A percentile compares a stretch with the other conserved stretches of the same genome.
Evolutionary conservation across 2,888 invertebrate genomes (phyloP).

Genomic region (Chironomus riparius): DNA sequence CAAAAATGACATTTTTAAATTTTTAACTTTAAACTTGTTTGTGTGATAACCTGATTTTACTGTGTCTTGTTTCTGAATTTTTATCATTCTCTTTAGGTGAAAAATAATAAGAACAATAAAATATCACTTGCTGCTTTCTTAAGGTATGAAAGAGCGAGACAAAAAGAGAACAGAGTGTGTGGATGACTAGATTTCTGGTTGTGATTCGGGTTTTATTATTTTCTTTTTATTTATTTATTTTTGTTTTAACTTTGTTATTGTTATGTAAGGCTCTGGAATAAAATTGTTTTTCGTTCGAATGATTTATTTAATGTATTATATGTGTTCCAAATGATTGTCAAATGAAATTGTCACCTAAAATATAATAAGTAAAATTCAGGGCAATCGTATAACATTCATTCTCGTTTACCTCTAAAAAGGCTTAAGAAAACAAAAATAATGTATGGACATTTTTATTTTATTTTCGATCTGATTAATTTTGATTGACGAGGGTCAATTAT

Average conservation of each 20-base stretch:
- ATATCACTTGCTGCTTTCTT: constrained; percentile 23
- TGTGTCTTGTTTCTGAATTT: neutral
- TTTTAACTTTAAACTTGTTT: constrained; percentile 11
- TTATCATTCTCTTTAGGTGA: constrained; percentile 11
- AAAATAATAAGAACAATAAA: constrained; percentile 13
- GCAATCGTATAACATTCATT: constrained; percentile 2
- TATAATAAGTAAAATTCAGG: constrained; percentile 4
- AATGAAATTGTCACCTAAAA: neutral
- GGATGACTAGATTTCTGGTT: constrained; percentile 24
- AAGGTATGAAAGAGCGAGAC: too few relatives aligned
- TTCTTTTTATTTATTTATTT: neutral
- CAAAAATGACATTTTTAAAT: neutral
- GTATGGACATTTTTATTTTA: neutral
- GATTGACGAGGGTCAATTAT: constrained; percentile 26
- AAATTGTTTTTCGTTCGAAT: neutral
- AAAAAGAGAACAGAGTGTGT: neutral
- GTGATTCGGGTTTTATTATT: too few relatives aligned
- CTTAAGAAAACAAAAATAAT: neutral
- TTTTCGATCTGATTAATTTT: constrained; percentile 16
- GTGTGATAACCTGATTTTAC: constrained; percentile 22
- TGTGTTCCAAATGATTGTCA: neutral
- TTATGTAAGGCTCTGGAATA: constrained; percentile 5
- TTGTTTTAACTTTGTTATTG: neutral
- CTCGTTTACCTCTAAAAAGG: too few relatives aligned
- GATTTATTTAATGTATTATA: neutral